Base-by-base conservation (phyloP, 2,888 invertebrate genomes). In the Diarsia mendica region DNA sequence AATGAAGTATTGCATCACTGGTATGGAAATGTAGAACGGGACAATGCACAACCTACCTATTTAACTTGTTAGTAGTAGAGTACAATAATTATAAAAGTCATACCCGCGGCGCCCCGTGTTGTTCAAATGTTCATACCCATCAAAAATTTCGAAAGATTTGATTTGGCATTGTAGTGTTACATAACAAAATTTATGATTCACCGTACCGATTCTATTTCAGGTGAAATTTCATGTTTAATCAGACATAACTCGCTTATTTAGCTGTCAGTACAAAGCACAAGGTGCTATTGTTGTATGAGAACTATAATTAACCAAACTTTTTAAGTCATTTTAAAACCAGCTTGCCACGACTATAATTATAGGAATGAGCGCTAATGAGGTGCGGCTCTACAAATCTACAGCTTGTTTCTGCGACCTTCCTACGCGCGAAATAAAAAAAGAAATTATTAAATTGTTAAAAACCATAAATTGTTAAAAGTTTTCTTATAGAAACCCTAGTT, bases 111-210 rank as follows among this genome's bases (percentile, higher is more conserved):
- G 28, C 28, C n/a, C 39, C 10, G 48, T 28, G 28, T 28, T 28
- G 28, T 28, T 28, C 39, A 20, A 20, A 10, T n/a, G 1, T 3
- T 44, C 61, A 13, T 44, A 64, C 11, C 28, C 20, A 28, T 61
- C 15, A 75, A 55, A 33, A 33, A 61, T 39, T 65, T 63, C 67
- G 63, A 72, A n/a, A n/a, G n/a, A n/a, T n/a, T n/a, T n/a, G n/a
- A n/a, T n/a, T n/a, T n/a, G n/a, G n/a, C n/a, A n/a, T n/a, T n/a
- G n/a, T n/a, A n/a, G n/a, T n/a, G n/a, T n/a, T n/a, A n/a, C 67
- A 67, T 58, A 78, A 81, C 53, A 63, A 18, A 15, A 60, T 58
- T 67, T 81, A 69, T 69, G 58, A 72, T 67, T 78, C 83, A 81
- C 60, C 61, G 64, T 73, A 51, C 72, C 33, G 44, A 71, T 10